Evolutionary conservation across 2,113 vertebrate genomes (phyloP).

Genomic region (human): GRCh38 chr1:159843501-159844000

Average conservation of each 20-base stretch:
- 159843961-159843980: neutral
- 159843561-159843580: neutral
- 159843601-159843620: neutral
- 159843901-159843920: neutral
- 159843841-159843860: neutral
- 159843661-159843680: neutral
- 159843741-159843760: neutral
- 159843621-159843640: neutral
- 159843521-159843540: neutral
- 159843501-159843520: neutral
- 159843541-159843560: neutral
- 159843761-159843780: neutral
- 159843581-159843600: neutral
- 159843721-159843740: neutral
- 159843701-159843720: neutral
- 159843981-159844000: neutral
- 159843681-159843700: neutral
- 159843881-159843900: neutral
- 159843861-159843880: neutral
- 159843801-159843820: neutral
- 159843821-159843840: neutral
- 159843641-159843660: neutral
- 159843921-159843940: neutral
- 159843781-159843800: neutral
- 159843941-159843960: slow-evolving; percentile 33